Base-by-base conservation (phyloP, 2,797 vertebrate genomes). In the Chelon labrosus region DNA sequence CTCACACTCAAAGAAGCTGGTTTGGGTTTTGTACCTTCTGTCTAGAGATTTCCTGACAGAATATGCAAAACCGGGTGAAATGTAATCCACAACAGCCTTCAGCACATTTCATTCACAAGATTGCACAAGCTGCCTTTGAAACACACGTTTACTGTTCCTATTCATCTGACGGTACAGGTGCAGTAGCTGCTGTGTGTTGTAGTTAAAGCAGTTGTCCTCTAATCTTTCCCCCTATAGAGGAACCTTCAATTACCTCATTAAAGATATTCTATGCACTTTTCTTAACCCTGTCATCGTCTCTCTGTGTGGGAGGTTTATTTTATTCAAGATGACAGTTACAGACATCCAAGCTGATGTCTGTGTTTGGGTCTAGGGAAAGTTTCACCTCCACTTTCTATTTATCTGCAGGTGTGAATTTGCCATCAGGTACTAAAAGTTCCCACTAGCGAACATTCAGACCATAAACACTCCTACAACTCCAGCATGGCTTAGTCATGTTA, bases 221-320 rank as follows among this genome's bases (percentile, higher is more conserved):
- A 85, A 86, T 87, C 80, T 84, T 27, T 47, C n/a, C 17, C 63
- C 38, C 54, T 55, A 49, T 42, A 25, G n/a, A 35, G 46, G 77
- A 82, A 87, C 84, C 74, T 52, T 62, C 66, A 88, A 84, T 91
- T 88, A 87, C 37, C 27, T 62, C 66, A 72, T 65, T 66, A 44
- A 74, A 86, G 67, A 73, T 75, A 70, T 82, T 81, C 57, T 78
- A 66, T 55, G 65, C 55, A 59, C 66, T 16, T 70, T 53, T 72
- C 9, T 31, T 19, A 37, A 76, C 52, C 70, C 84, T 85, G 79
- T 84, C 27, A 89, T 89, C 70, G 74, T 57, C 22, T 1, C 5
- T 53, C 53, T 62, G 22, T 16, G 19, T 71, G 59, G 69, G 72
- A 70, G 73, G 71, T 80, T 79, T 74, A 61, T 60, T 46, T 41